These are phyloP conservation scores for Clitarchus hookeri DNA, from an alignment of 2,888 invertebrate species.

Conservation along the genomic window DNA sequence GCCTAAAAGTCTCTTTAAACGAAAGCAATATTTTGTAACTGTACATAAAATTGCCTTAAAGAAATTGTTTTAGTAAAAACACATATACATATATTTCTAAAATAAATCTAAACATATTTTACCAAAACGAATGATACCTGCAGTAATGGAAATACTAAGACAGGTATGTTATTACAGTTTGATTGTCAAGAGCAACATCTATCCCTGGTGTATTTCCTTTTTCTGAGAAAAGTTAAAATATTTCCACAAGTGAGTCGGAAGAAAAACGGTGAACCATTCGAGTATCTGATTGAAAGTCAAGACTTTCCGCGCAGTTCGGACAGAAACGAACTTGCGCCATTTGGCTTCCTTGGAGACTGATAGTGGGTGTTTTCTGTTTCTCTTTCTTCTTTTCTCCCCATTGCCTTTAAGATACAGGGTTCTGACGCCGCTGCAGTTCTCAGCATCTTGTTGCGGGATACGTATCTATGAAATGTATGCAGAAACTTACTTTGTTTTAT, in stretches of 20 bases:
- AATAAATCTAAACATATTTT: too few relatives aligned
- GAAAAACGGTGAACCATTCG: neutral
- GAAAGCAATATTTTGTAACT: too few relatives aligned
- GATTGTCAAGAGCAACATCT: neutral
- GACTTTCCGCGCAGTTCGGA: neutral
- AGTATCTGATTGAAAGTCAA: neutral
- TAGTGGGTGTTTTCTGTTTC: neutral
- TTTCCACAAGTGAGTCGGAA: neutral
- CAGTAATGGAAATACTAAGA: too few relatives aligned
- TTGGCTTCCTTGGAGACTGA: constrained; percentile 6
- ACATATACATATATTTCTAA: too few relatives aligned
- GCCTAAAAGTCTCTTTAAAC: too few relatives aligned
- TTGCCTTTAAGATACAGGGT: neutral
- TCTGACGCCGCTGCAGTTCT: neutral
- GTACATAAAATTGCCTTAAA: too few relatives aligned
- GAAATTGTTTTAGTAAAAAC: too few relatives aligned
- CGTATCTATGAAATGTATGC: too few relatives aligned
- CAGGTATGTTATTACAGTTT: too few relatives aligned
- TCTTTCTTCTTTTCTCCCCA: neutral
- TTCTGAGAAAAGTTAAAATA: neutral
- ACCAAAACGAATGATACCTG: too few relatives aligned
- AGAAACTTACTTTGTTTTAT: too few relatives aligned
- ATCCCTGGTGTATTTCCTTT: neutral
- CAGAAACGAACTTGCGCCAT: neutral
- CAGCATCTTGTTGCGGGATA: too few relatives aligned